These are phyloP conservation scores for Aleiodes sp. DNA, from an alignment of 1,140 invertebrate genomes.

Conservation along the genomic window DNA sequence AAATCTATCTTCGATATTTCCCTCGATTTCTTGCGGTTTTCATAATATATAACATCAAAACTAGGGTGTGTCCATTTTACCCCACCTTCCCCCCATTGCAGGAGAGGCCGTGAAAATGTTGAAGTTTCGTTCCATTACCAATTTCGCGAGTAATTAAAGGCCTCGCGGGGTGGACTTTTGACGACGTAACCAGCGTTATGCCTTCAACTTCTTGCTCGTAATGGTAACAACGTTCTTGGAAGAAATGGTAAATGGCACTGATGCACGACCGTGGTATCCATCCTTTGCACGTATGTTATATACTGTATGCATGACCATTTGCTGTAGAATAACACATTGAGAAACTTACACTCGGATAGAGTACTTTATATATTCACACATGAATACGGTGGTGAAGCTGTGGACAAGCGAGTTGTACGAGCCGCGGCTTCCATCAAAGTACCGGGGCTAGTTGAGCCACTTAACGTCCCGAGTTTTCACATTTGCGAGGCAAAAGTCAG, in stretches of 20 bases:
- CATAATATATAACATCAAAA: too few species aligned
- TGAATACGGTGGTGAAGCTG: conserved; percentile 14
- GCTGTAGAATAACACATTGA: conserved; percentile 29
- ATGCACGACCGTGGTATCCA: conserved; percentile 36
- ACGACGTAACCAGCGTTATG: conserved; percentile 43
- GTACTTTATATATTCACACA: background rate
- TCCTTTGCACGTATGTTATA: conserved; percentile 35
- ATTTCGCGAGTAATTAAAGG: conserved; percentile 55
- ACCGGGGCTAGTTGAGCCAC: conserved; percentile 58
- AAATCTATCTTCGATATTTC: too few species aligned
- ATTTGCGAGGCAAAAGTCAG: conserved; percentile 59
- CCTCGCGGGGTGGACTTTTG: conserved; percentile 41
- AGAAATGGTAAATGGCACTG: conserved; percentile 54
- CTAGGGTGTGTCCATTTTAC: too few species aligned
- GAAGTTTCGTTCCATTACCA: conserved; percentile 23
- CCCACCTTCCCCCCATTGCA: too few species aligned
- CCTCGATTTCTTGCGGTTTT: too few species aligned
- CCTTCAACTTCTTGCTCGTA: conserved; percentile 49
- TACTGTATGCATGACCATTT: conserved; percentile 15
- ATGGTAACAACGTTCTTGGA: conserved; percentile 61
- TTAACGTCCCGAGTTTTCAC: conserved; percentile 59
- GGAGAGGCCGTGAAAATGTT: background rate
- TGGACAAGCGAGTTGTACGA: conserved; percentile 35
- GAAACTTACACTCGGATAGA: background rate
- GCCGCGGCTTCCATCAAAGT: conserved; percentile 57